Evolutionary conservation across 2,113 vertebrate genomes (phyloP).

Genomic region (Hippocampus barbouri): DNA sequence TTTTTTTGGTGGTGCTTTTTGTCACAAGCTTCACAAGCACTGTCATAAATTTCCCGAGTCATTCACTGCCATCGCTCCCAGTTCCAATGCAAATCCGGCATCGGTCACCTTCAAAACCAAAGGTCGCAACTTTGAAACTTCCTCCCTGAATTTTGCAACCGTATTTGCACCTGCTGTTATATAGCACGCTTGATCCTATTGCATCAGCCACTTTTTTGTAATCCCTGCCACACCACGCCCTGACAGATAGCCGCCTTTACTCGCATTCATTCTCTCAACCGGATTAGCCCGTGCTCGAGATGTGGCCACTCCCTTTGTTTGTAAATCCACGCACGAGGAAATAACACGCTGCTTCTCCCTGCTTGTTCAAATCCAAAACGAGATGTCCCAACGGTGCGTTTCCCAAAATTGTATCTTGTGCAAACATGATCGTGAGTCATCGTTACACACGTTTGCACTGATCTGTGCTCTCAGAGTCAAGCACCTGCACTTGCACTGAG

Average conservation of each 20-base stretch:
- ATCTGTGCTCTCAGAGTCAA: conserved; percentile 18
- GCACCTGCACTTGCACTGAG: not conserved
- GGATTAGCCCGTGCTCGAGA: conserved; percentile 59
- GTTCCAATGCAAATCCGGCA: no score
- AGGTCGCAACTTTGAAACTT: not conserved
- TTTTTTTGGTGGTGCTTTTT: no score
- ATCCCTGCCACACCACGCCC: not conserved
- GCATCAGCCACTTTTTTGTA: not conserved
- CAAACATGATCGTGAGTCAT: conserved; percentile 16
- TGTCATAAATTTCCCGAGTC: not conserved
- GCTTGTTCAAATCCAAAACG: not conserved
- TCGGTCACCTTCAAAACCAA: no score
- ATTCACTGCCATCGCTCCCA: no score
- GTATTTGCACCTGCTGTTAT: not conserved
- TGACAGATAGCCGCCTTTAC: not conserved
- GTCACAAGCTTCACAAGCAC: no score
- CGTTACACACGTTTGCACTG: conserved; percentile 22
- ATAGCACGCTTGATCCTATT: not conserved
- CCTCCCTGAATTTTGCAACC: not conserved
- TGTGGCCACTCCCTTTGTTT: conserved; percentile 29
- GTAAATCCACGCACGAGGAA: conserved; percentile 16
- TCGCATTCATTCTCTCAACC: not conserved
- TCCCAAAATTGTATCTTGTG: conserved; percentile 7
- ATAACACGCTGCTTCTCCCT: not conserved
- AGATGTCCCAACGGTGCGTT: not conserved